Percentiles rank a stretch among this genome's conserved stretches.
Evolutionary conservation across 2,888 invertebrate genomes (phyloP).

Genomic region (Cotesia congregata): DNA sequence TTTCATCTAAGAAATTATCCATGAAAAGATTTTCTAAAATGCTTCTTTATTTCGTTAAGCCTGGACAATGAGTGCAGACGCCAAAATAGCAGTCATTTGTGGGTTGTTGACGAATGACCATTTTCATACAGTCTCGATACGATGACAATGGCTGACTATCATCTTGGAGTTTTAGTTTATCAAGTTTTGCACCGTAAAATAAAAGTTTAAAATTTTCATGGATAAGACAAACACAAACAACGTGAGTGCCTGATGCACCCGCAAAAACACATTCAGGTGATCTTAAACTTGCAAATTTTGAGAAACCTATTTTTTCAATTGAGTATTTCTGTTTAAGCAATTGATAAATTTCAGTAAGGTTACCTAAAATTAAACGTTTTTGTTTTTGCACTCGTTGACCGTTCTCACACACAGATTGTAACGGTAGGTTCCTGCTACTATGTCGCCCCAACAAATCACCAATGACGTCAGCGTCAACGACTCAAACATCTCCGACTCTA

Average conservation of each 20-base stretch:
- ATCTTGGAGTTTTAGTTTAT: slow-evolving; percentile 27
- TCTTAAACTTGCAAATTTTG: slow-evolving; percentile 26
- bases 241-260: slow-evolving; percentile 10
- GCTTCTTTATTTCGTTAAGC: slow-evolving; percentile 8
- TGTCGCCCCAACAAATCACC: too few relatives aligned
- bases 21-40: slow-evolving; percentile 28
- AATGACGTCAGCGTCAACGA: too few relatives aligned
- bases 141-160: slow-evolving; percentile 19
- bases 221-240: slow-evolving; percentile 8
- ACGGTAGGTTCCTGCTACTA: too few relatives aligned
- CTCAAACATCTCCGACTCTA: too few relatives aligned
- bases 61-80: slow-evolving; percentile 36
- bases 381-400: too few relatives aligned
- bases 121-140: slow-evolving; percentile 37
- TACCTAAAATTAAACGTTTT: slow-evolving; percentile 7
- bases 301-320: slow-evolving; percentile 7
- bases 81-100: slow-evolving; percentile 36
- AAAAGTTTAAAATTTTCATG: slow-evolving; percentile 23
- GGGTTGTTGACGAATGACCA: slow-evolving; percentile 37
- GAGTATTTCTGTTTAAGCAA: not conserved
- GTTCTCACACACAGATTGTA: slow-evolving; percentile 6
- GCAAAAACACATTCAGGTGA: slow-evolving; percentile 17
- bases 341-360: slow-evolving; percentile 13
- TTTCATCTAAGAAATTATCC: slow-evolving; percentile 36
- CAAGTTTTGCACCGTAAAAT: slow-evolving; percentile 28